Evolutionary conservation across 2,113 vertebrate genomes (phyloP), one percentile per base, ranked within the genome.

Genomic region (Silurus meridionalis): DNA sequence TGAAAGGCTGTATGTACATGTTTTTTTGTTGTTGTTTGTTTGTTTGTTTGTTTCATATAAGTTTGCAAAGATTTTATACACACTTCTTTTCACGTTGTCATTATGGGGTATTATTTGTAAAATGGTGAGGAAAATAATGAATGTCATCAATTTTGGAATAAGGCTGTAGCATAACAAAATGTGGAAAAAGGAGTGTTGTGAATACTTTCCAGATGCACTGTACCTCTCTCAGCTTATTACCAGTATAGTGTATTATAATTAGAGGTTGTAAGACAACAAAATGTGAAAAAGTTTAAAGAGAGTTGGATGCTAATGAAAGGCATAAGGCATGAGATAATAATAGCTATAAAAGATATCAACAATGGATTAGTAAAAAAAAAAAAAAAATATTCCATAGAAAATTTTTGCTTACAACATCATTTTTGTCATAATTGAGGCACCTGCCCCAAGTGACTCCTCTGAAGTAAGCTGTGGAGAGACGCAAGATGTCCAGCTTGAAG

Each of bases 391-490:
- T 23, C 0, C n/a, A 4, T 37, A n/a, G 17, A 1, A 9, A 50
- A 11, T 1, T 14, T 15, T 67, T 1, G 63, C 95, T 91, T 90
- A 99, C 97, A 84, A 91, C 94, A 4, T 97, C 97, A 9, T 97
- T 94, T 87, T 94, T 85, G 60, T 95, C 87, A 37, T 89, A 99
- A 21, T 89, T 75, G 8, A 99, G 94, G 90, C 97, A 99, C 85
- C 94, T 96, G 5, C 96, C 97, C 97, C 98, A 99, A 94, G 58
- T 97, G 78, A 94, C 91, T 0, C 95, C 95, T 88, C 96, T 92
- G 79, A 97, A 91, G 85, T 98, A 98, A 0, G 98, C 97, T 0
- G 97, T 98, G 71, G 96, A 96, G 93, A 99, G 90, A 89, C 94
- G 96, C 83, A 97, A 0, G 9, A 99, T 94, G 89, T 99, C 96